Evolutionary conservation across 2,113 vertebrate species (phyloP), one percentile per base, ranked within the genome.

Genomic region (Vulpes vulpes): DNA sequence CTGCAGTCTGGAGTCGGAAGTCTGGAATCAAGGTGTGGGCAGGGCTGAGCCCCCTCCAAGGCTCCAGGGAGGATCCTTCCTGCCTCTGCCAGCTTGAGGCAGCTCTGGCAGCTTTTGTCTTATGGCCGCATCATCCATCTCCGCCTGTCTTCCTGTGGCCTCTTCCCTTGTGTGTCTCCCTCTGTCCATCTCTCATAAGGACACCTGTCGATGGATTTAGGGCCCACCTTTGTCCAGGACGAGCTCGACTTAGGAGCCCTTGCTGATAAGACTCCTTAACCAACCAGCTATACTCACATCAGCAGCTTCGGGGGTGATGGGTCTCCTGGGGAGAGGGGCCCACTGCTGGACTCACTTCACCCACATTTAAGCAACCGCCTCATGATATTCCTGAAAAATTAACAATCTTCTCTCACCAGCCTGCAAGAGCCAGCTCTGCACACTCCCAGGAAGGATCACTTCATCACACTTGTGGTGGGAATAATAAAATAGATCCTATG

Each of bases 1-100:
- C 30, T 1, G 0, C 1, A 0, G 71, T 5, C 20, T 30, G 65
- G 27, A 82, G 8, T 27, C 5, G 0, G 1, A 19, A 23, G 17
- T 25, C 64, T 32, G 35, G 35, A 22, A 16, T 5, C 2, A 8
- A 27, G 62, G 27, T 19, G 32, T 60, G 0, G 14, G 23, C 8
- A 57, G 51, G 23, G 62, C 19, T 1, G 1, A 0, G 0, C 9
- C 19, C 62, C 16, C 15, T 0, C 16, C 0, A 0, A 14, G 73
- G 19, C 19, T 49, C 8, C 17, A 4, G 32, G 4, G 6, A 3
- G 38, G 7, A 0, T 20, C 12, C 14, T 4, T 23, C 25, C 20
- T 1, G 60, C 3, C 8, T 12, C 17, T 10, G 38, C n/a, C 7
- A 12, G 11, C 15, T 14, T 1, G 19, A 0, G 51, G 9, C 0